Evolutionary conservation across 64 coral and sea anemone species (phyloP), one percentile per base, ranked within the genome.

Genomic region (Montipora capricornis): DNA sequence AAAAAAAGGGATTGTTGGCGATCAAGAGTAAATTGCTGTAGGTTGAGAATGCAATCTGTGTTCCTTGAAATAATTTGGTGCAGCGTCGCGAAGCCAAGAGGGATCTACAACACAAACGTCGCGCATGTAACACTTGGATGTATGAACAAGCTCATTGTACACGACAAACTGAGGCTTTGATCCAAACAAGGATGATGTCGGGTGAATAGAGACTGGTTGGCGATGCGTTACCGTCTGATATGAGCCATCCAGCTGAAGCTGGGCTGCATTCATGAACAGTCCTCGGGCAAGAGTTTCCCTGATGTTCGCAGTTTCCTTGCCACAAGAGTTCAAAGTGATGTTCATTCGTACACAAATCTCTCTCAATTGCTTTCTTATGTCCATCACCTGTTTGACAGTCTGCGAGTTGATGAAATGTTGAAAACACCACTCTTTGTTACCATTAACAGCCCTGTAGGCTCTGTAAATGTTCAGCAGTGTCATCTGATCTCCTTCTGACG

Each of bases 41-140:
- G 93, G 93, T 47, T 81, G 89, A 70, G 96, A 80, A 47, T 92
- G 94, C 7, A 99, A 76, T 58, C 94, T 94, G 69, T 94, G 95
- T 62, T 94, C 76, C 69, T 94, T 95, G 53, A 99, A 99, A 77
- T 87, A 96, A 10, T 82, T 91, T 26, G 98, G 98, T 20, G 98
- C 95, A 24, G 95, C 90, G 9, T 87, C 68, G 0, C 92, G 61
- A 12, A 99, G 81, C 98, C 98, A 99, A 77, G 94, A 92, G 68
- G 92, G 95, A 81, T 95, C 92, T 0, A 99, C 95, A 47, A 96
- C 49, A 44, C 92, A 94, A 5, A 99, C 92, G 76, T 96, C 95
- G 5, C 95, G 81, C 98, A 99, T 99, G 44, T 99, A 99, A 78
- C 98, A 99, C 89, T 99, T 99, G 4, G 98, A 96, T 0, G 98